A percentile compares a stretch with the other conserved stretches of the same genome.
These are phyloP conservation scores for Periphyllus acericola DNA, from an alignment of 2,888 invertebrate genomes.

Conservation along the genomic window DNA sequence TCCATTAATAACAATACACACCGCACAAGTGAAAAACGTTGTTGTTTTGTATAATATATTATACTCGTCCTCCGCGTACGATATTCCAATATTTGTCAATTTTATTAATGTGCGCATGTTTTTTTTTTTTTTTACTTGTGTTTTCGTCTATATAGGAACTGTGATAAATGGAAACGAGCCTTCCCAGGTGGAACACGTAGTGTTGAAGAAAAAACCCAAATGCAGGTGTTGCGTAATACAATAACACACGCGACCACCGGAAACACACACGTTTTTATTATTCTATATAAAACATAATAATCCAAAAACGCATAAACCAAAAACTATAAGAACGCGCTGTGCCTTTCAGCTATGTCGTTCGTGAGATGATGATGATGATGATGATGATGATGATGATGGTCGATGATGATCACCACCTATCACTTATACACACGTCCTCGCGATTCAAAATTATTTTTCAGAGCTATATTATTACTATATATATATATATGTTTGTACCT, in stretches of 20 bases:
- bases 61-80: not conserved
- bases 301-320: slow-evolving; percentile 59
- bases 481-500: slow-evolving; percentile 58
- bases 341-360: slow-evolving; percentile 53
- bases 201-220: slow-evolving; percentile 94
- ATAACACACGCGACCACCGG: slow-evolving; percentile 70
- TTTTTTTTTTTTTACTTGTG: not conserved
- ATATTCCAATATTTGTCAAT: not conserved
- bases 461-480: slow-evolving; percentile 60
- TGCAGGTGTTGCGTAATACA: slow-evolving; percentile 95
- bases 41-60: not conserved
- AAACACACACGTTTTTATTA: slow-evolving; percentile 44
- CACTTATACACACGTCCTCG: slow-evolving; percentile 4
- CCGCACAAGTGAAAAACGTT: not conserved
- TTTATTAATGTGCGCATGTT: not conserved
- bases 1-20: not conserved
- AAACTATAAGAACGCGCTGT: slow-evolving; percentile 53
- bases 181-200: slow-evolving; percentile 87
- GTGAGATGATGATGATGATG: slow-evolving; percentile 5
- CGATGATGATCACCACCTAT: too few species aligned
- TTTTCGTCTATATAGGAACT: slow-evolving; percentile 66
- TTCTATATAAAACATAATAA: slow-evolving; percentile 47
- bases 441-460: slow-evolving; percentile 58
- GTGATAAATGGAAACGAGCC: slow-evolving; percentile 73
- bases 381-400: too few species aligned